Percentiles rank a stretch among this genome's conserved stretches.
Conservation (phyloP, 2,888 invertebrate genomes). For the Agrotis clavis region DNA sequence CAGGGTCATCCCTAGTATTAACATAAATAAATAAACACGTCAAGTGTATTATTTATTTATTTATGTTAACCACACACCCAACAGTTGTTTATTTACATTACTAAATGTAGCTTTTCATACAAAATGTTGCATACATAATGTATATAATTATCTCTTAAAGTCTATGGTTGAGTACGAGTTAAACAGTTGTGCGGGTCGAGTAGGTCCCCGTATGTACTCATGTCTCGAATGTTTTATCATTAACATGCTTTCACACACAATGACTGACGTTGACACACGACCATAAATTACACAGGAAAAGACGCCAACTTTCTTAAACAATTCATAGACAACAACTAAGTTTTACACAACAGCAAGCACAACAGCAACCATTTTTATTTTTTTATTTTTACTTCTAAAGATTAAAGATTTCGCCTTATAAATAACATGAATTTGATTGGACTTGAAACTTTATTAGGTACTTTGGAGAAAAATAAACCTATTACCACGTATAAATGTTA, state of each 20-base stretch:
- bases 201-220: background rate
- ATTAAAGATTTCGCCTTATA: slow-evolving; percentile 25
- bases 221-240: slow-evolving; percentile 42
- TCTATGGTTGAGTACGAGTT: slow-evolving; percentile 15
- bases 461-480: slow-evolving; percentile 30
- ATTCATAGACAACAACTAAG: slow-evolving; percentile 56
- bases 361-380: slow-evolving; percentile 30
- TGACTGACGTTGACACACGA: slow-evolving; percentile 57
- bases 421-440: slow-evolving; percentile 19
- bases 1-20: slow-evolving; percentile 16
- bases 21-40: slow-evolving; percentile 40
- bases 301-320: slow-evolving; percentile 62
- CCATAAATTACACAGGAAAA: slow-evolving; percentile 60
- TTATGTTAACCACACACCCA: too few relatives aligned
- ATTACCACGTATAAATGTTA: slow-evolving; percentile 18
- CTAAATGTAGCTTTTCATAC: slow-evolving; percentile 38
- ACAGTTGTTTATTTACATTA: too few relatives aligned
- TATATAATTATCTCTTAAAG: slow-evolving; percentile 43
- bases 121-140: slow-evolving; percentile 40
- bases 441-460: slow-evolving; percentile 21
- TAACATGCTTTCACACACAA: slow-evolving; percentile 61
- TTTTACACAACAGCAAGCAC: slow-evolving; percentile 54
- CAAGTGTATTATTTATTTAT: too few relatives aligned
- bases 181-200: slow-evolving; percentile 17
- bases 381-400: too few relatives aligned